phyloP scores from a whole-genome alignment of 1,140 invertebrate genomes.

The Cephus cinctus region DNA sequence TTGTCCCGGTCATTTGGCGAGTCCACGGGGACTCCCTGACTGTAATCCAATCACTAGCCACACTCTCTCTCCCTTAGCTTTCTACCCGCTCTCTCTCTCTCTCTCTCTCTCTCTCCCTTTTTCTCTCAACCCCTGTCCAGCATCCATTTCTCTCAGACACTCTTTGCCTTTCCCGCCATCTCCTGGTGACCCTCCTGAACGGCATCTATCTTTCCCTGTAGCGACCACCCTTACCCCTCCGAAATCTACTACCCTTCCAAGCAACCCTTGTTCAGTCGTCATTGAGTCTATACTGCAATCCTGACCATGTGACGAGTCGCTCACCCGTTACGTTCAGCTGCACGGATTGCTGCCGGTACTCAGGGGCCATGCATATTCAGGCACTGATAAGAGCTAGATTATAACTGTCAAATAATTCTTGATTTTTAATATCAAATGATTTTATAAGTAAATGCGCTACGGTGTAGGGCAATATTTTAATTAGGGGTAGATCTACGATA shows the following conservation, averaged over 20 bases:
- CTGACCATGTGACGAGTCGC: background rate
- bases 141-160: no score
- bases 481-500: no score
- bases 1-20: conserved; percentile 59
- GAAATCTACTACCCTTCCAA: background rate
- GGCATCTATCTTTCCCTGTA: no score
- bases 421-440: background rate
- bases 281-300: background rate
- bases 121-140: background rate
- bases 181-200: background rate
- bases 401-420: background rate
- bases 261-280: background rate
- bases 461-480: no score
- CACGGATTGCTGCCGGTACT: background rate
- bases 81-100: conserved; percentile 17
- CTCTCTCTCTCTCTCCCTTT: conserved; percentile 2
- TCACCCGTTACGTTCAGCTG: background rate
- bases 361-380: no score
- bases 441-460: background rate
- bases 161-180: conserved; percentile 5
- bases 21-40: conserved; percentile 55
- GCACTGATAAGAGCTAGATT: background rate
- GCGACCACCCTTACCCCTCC: no score
- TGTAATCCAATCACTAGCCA: conserved; percentile 59
- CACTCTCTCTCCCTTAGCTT: conserved; percentile 36